Base-by-base conservation (phyloP, 2,888 invertebrate species). In the Petrolisthes cinctipes region DNA sequence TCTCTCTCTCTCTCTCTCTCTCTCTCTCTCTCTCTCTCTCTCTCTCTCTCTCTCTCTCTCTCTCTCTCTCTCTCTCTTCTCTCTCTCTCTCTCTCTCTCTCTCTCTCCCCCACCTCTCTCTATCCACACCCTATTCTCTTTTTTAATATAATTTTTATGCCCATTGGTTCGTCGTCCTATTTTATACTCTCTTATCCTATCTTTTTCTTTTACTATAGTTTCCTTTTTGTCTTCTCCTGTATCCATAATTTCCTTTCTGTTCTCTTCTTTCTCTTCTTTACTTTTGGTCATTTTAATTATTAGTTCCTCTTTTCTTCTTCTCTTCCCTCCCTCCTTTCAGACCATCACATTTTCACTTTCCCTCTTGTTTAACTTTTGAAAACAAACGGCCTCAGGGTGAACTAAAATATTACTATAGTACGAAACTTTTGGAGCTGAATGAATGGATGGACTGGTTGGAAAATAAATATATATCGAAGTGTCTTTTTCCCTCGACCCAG, bases 1-100 rank as follows among this genome's bases (percentile, higher is more conserved):
- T 54, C 79, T 54, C 56, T 79, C 54, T 79, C 79, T 54, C 79
- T 80, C 80, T 57, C 56, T 79, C 79, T 79, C n/a, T 56, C 56
- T 79, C 79, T 54, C 23, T 20, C 23, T 57, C 57, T 80, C 23
- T 23, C 57, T 20, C 56, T 57, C 57, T 11, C 80, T 56, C 20
- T 57, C 80, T 80, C 80, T 57, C 80, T 56, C 23, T 78, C 54
- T 54, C 78, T 54, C 54, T 78, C 78, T 78, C 56, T 54, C 78
- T 54, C 78, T 54, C 51, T 78, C 54, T 54, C 78, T 54, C 5
- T 54, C 17, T 17, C n/a, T 54, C 78, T 78, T 20, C 54, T 78
- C 54, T 54, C 11, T 9, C 23, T 75, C 11, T 75, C 4, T 9
- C 20, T 20, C 75, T 6, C 11, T 75, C 14, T 4, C 23, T 4